Evolutionary conservation across 2,797 vertebrate species (phyloP), one percentile per base, ranked within the genome.

Genomic region (Neosalanx taihuensis): DNA sequence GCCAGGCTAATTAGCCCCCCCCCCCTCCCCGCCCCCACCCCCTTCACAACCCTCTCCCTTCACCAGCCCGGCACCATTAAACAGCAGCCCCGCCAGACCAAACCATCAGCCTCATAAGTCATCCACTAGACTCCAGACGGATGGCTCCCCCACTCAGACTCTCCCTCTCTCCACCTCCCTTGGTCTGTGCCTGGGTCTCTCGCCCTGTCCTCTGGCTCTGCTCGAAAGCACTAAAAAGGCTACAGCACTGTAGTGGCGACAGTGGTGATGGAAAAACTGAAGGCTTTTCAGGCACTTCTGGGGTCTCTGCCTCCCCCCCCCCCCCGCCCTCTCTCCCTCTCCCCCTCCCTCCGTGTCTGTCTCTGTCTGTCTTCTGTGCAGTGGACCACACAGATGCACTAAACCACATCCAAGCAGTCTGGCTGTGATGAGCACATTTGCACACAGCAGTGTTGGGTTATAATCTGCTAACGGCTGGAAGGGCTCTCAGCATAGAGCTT

Each of bases 321-420:
- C 77, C 41, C 57, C 49, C 58, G 60, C 46, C 67, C 41, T 26
- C 37, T 29, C 64, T 73, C 60, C 62, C 30, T 37, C 64, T 69
- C 67, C 68, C 69, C 51, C 29, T 79, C 80, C 85, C 84, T 85
- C 83, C 86, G 84, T 86, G 85, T 87, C 67, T 35, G 63, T 68
- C 83, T 81, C 85, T 83, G 87, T 91, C 87, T 91, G 69, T 89
- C 83, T 84, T 79, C 86, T 89, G 72, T 83, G 86, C 81, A 80
- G 71, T 23, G 82, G 91, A 93, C 92, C 92, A 92, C 92, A 93
- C 92, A 92, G 86, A 90, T 89, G 76, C 84, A 90, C 79, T 81
- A 91, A 89, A 92, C 92, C 93, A 93, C 92, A 92, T 92, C 90
- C 89, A 92, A 92, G 91, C 77, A 84, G 81, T 89, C 86, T 87